Conservation (phyloP, 2,888 invertebrate species). For the Amiota communis region DNA sequence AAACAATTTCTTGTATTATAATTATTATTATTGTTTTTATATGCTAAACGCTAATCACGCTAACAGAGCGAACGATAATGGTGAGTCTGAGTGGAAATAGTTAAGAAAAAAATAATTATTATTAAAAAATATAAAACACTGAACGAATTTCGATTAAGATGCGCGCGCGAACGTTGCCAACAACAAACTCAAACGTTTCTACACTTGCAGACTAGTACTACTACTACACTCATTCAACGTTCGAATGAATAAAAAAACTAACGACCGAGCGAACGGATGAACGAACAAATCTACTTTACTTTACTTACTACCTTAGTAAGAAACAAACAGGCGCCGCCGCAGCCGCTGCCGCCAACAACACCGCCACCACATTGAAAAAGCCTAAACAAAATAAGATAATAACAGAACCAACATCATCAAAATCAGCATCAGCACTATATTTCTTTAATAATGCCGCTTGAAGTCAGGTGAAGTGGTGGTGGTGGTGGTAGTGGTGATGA, state of each 20-base stretch:
- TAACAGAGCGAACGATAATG: background rate
- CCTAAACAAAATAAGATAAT: too few species aligned
- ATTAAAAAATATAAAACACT: conserved; percentile 3
- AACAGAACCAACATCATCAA: too few species aligned
- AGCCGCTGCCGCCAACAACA: too few species aligned
- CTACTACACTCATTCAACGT: background rate
- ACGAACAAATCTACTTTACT: background rate
- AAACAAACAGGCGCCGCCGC: too few species aligned
- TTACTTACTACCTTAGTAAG: too few species aligned
- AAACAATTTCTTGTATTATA: too few species aligned
- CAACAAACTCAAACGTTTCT: background rate
- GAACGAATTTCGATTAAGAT: conserved; percentile 33
- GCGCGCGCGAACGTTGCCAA: conserved; percentile 49
- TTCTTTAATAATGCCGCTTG: too few species aligned
- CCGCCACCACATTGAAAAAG: too few species aligned
- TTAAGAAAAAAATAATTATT: background rate
- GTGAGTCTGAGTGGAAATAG: background rate
- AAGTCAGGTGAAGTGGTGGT: too few species aligned
- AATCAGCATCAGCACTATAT: too few species aligned
- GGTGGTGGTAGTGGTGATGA: too few species aligned
- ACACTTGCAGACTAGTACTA: background rate
- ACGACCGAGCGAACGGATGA: background rate
- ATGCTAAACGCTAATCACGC: conserved; percentile 2
- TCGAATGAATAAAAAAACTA: background rate
- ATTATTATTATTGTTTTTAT: too few species aligned